Conservation (phyloP, 2,888 invertebrate genomes). For the Brenthis hecate region DNA sequence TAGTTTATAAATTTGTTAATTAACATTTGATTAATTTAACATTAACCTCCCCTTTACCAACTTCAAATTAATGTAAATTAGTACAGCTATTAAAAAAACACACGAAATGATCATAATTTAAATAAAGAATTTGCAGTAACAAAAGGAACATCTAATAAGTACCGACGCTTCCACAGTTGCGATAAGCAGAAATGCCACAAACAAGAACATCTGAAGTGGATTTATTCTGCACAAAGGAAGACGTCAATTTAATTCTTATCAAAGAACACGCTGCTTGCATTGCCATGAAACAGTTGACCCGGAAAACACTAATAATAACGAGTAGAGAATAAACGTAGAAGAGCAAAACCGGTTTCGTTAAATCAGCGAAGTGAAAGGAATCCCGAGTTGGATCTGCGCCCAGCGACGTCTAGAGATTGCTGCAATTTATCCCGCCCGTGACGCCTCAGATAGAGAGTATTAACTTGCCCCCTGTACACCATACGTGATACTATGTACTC, state of each 20-base stretch:
- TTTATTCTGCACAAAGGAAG: slow-evolving; percentile 31
- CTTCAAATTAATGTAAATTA: background rate
- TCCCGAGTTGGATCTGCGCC: slow-evolving; percentile 67
- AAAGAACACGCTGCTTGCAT: slow-evolving; percentile 35
- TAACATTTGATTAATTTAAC: slow-evolving; percentile 18
- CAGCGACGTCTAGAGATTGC: slow-evolving; percentile 59
- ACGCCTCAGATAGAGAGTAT: slow-evolving; percentile 49
- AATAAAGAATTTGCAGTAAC: slow-evolving; percentile 8
- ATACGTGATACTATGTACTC: slow-evolving; percentile 24
- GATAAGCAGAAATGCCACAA: slow-evolving; percentile 28
- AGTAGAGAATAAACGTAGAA: slow-evolving; percentile 53
- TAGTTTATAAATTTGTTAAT: too few relatives aligned
- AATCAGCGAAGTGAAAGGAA: slow-evolving; percentile 67
- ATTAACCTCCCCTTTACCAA: slow-evolving; percentile 21
- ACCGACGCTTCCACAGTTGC: slow-evolving; percentile 13
- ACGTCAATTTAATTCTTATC: slow-evolving; percentile 38
- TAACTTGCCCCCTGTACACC: slow-evolving; percentile 32
- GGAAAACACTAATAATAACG: slow-evolving; percentile 59
- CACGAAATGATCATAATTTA: background rate
- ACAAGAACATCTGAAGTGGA: slow-evolving; percentile 33
- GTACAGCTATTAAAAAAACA: background rate
- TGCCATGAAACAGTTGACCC: slow-evolving; percentile 53
- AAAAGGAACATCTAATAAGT: slow-evolving; percentile 19
- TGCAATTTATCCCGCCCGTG: slow-evolving; percentile 61
- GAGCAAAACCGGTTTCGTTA: slow-evolving; percentile 55